Percentiles rank a stretch among this genome's conserved stretches.
Evolutionary conservation across 1,140 invertebrate genomes (phyloP).

Genomic region (Samia ricini): DNA sequence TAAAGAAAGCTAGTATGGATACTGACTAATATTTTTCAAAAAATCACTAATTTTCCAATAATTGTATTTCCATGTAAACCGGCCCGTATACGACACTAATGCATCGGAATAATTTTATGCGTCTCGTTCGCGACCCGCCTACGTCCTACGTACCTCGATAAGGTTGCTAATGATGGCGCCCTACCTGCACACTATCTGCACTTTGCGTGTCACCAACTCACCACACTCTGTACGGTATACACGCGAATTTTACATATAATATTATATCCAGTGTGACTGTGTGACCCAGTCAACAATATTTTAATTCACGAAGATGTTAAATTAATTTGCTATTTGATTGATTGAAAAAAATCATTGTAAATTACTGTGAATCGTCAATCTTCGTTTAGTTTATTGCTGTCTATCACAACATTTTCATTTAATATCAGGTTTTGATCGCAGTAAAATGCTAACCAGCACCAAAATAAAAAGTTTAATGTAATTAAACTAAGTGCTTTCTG

Average conservation of each 20-base stretch:
- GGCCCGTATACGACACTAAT: conserved; percentile 22
- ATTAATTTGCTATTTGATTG: no score
- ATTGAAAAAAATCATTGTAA: no score
- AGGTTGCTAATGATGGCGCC: conserved; percentile 38
- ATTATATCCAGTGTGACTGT: no score
- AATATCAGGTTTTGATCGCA: background rate
- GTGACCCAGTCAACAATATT: no score
- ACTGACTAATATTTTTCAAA: no score
- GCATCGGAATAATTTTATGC: conserved; percentile 35
- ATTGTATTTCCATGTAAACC: conserved; percentile 23
- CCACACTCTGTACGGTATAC: background rate
- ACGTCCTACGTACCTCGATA: conserved; percentile 31
- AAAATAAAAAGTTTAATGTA: conserved; percentile 5
- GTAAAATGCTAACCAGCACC: background rate
- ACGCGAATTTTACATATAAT: background rate
- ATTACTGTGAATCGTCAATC: background rate
- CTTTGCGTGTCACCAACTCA: conserved; percentile 14
- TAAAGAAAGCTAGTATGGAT: no score
- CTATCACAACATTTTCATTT: no score
- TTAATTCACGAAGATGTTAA: no score
- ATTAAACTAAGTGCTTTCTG: conserved; percentile 20
- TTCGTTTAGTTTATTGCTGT: background rate
- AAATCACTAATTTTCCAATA: no score
- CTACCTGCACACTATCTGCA: conserved; percentile 12
- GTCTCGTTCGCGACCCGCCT: conserved; percentile 20